Evolutionary conservation across 2,113 vertebrate species (phyloP).

Genomic region (Dipodomys ordii): DNA sequence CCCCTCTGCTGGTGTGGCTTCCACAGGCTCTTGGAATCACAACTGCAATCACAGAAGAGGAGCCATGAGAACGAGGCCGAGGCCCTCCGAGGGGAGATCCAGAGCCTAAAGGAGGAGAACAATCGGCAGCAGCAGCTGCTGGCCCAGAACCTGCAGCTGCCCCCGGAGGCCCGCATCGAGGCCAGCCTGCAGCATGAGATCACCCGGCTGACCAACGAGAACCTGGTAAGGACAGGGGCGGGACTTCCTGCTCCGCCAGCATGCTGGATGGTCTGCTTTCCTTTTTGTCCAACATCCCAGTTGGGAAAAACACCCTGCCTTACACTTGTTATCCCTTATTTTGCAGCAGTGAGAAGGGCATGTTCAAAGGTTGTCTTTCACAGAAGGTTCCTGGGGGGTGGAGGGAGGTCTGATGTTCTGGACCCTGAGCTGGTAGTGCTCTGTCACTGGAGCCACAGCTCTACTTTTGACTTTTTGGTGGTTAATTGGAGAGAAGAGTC

Average conservation of each 20-base stretch:
- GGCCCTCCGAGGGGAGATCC: conserved; percentile 93
- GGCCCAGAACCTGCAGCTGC: conserved; percentile 98
- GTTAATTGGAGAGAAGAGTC: too few relatives aligned
- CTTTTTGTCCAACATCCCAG: neutral
- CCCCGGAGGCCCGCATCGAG: conserved; percentile 97
- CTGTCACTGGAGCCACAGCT: too few relatives aligned
- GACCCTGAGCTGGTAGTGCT: accelerated
- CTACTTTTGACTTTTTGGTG: too few relatives aligned
- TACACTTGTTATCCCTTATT: neutral
- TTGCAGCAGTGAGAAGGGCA: neutral
- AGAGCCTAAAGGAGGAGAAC: conserved; percentile 97
- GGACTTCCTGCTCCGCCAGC: neutral
- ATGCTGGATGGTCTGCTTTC: accelerated
- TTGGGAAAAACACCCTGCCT: neutral
- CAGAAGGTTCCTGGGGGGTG: neutral
- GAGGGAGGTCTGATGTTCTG: neutral
- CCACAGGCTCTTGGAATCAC: conserved; percentile 94
- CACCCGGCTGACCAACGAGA: conserved; percentile 97
- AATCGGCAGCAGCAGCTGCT: conserved; percentile 98
- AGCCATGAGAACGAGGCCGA: conserved; percentile 94
- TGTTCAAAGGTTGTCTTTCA: neutral
- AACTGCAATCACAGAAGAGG: conserved; percentile 95
- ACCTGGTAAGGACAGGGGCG: conserved; percentile 90
- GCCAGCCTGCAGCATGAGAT: conserved; percentile 99
- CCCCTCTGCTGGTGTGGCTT: conserved; percentile 47